Percentiles rank a stretch among this genome's conserved stretches.
These are phyloP conservation scores for Tricholauxania praeusta DNA, from an alignment of 2,888 invertebrate genomes.

Conservation along the genomic window DNA sequence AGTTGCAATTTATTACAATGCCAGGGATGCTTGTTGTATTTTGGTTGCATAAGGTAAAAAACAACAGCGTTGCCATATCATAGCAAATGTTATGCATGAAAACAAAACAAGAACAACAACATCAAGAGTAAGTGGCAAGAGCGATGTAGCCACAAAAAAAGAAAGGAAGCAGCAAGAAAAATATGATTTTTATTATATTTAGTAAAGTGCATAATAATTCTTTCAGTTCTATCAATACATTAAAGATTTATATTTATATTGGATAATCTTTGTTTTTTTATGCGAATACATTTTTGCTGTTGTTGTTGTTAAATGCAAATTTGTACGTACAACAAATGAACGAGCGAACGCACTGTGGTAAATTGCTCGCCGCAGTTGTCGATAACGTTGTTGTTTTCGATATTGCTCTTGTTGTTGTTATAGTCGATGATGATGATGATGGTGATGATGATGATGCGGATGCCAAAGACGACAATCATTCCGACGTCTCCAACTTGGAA, in stretches of 20 bases:
- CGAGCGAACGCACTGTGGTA: conserved; percentile 18
- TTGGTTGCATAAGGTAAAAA: background rate
- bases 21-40: background rate
- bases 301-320: conserved; percentile 56
- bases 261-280: conserved; percentile 47
- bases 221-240: conserved; percentile 37
- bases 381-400: conserved; percentile 2
- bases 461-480: conserved; percentile 1
- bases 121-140: background rate
- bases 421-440: background rate
- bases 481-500: background rate
- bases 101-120: background rate
- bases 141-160: background rate
- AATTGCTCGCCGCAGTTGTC: background rate
- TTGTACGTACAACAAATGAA: conserved; percentile 46
- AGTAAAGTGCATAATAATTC: conserved; percentile 64
- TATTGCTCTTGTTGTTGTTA: background rate
- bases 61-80: conserved; percentile 11
- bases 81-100: background rate
- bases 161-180: conserved; percentile 36
- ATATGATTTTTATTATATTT: conserved; percentile 60
- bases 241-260: conserved; percentile 23
- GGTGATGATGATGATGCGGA: background rate
- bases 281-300: conserved; percentile 24
- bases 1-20: conserved; percentile 23